phyloP scores from a whole-genome alignment of 2,797 vertebrate species.

The Sebastes goodei region DNA sequence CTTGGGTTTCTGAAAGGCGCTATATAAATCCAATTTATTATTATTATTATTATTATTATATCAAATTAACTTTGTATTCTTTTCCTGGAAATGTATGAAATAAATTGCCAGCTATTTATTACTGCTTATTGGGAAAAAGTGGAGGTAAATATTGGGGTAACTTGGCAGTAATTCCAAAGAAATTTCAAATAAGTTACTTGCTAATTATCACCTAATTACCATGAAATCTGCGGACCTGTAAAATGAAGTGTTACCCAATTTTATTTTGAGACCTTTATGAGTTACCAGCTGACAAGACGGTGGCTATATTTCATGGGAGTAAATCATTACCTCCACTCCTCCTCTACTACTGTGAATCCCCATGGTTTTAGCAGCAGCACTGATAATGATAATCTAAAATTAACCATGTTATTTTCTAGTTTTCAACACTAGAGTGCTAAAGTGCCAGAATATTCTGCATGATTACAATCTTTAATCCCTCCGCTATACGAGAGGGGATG shows the following conservation, averaged over 20 bases:
- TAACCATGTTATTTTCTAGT: background rate
- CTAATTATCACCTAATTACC: too few relatives aligned
- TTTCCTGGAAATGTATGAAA: too few relatives aligned
- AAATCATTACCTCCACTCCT: background rate
- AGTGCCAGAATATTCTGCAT: background rate
- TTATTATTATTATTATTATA: too few relatives aligned
- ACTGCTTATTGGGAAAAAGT: too few relatives aligned
- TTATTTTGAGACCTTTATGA: background rate
- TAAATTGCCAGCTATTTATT: too few relatives aligned
- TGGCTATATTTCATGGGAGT: background rate
- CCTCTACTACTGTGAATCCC: background rate
- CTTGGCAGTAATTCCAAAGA: too few relatives aligned
- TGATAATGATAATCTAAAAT: background rate
- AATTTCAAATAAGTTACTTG: too few relatives aligned
- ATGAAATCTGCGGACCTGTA: too few relatives aligned
- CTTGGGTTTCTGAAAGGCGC: too few relatives aligned
- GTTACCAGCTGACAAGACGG: background rate
- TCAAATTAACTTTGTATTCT: too few relatives aligned
- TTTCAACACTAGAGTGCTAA: background rate
- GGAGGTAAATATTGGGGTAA: too few relatives aligned
- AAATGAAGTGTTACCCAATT: background rate
- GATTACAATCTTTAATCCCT: conserved; percentile 13
- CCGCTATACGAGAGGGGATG: background rate
- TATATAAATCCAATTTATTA: too few relatives aligned
- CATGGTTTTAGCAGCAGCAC: background rate